Base-by-base conservation (phyloP, 2,888 invertebrate genomes). In the Anaspis maculata region DNA sequence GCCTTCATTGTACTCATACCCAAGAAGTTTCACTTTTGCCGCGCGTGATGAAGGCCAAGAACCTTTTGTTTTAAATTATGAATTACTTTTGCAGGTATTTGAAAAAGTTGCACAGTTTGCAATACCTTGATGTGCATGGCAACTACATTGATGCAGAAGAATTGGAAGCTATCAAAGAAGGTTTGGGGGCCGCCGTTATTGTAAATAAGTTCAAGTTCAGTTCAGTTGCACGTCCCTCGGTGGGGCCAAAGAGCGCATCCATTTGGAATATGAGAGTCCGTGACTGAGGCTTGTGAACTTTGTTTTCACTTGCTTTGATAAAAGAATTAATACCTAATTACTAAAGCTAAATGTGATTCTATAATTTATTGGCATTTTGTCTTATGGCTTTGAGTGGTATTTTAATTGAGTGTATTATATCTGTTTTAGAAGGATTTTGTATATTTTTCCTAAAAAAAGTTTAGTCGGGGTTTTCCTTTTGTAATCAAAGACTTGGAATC, bases 241-340 rank as follows among this genome's bases (percentile, higher is more conserved):
- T 91, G 0, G 92, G 92, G 0, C 73, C 83, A 1, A 70, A 84
- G 41, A 73, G 91, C 48, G 90, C 91, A 0, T 89, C 88, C 13
- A 84, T 95, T 57, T 95, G 94, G 95, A 86, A 85, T 1, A 68
- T 88, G 14, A 68, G 87, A 32, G 86, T 87, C 3, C 72, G 88
- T 59, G 88, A 89, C 70, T 87, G 70, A 71, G n/a, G n/a, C n/a
- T n/a, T n/a, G n/a, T 28, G n/a, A n/a, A n/a, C 12, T 25, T 13
- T 27, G 6, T 27, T 27, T 15, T 15, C 11, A 12, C 15, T 19
- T 19, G 6, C 21, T 19, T 7, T 19, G 21, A 7, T 19, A 19
- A n/a, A n/a, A n/a, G n/a, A n/a, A n/a, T n/a, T n/a, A n/a, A n/a
- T n/a, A n/a, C n/a, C n/a, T n/a, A n/a, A n/a, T n/a, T n/a, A n/a